These are phyloP conservation scores for Grantiella picta DNA, from an alignment of 2,113 vertebrate species.

Conservation along the genomic window DNA sequence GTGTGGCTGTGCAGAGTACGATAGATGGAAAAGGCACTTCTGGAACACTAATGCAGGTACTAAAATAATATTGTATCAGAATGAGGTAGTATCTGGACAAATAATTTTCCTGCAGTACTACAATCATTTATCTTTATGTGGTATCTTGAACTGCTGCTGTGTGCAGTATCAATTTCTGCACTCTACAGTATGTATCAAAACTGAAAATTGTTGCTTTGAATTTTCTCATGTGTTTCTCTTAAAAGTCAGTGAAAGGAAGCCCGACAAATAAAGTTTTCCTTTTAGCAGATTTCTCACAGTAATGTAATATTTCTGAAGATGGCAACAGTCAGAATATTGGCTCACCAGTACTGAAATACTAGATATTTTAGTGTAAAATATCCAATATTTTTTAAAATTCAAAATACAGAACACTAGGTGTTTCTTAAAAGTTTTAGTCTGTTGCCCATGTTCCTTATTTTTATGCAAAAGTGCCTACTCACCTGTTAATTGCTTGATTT, in stretches of 20 bases:
- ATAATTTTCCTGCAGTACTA: background rate
- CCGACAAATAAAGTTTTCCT: background rate
- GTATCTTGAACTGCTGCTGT: background rate
- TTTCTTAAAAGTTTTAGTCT: background rate
- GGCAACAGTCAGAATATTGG: background rate
- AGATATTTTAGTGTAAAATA: background rate
- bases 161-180: background rate
- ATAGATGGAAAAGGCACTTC: background rate
- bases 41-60: background rate
- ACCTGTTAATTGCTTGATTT: background rate
- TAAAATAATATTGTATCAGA: background rate
- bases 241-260: background rate
- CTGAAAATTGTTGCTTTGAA: background rate
- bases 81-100: background rate
- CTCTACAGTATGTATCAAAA: background rate
- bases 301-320: background rate
- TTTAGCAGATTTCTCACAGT: background rate
- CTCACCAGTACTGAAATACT: background rate
- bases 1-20: background rate
- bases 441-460: background rate
- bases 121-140: background rate
- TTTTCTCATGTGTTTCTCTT: background rate
- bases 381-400: background rate
- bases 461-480: background rate
- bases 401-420: background rate